Evolutionary conservation across 2,888 invertebrate genomes (phyloP), one percentile per base, ranked within the genome.

Genomic region (Platerodrilus igneus): DNA sequence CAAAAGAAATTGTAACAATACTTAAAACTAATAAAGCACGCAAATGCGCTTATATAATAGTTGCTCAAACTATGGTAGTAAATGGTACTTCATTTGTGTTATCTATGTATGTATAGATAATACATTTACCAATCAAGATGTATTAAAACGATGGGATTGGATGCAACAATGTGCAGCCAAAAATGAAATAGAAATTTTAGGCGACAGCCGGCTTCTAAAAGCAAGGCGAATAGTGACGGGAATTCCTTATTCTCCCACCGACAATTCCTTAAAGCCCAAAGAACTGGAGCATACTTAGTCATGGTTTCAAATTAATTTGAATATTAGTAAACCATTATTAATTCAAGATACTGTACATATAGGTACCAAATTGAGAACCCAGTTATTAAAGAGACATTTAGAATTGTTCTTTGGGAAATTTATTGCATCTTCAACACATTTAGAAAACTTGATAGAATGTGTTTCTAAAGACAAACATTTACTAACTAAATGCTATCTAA

Each of bases 41-140:
- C 26, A 28, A 28, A 5, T 7, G 9, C n/a, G 31, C 20, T 21
- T 31, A 31, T 20, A n/a, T 20, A 20, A 20, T 31, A 13, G 13
- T 31, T 5, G 31, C 31, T 31, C 31, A 31, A 17, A 11, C 31
- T 4, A 4, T 21, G 4, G 10, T 7, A 15, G 5, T 10, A 20
- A 31, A 30, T 8, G 21, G 19, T 31, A 18, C 31, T 11, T 19
- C 31, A 20, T 31, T 31, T 31, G 3, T 3, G 16, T 10, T 25
- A 18, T 3, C 18, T 9, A 9, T 35, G 9, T 35, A 26, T 35
- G 35, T 18, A 31, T 10, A 20, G 25, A 23, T 25, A 25, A 35
- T n/a, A 26, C 10, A 26, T 35, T 35, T 35, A 35, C 9, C 3
- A 26, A 10, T 35, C 9, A 17, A n/a, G 11, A 35, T 35, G 13